Base-by-base conservation (phyloP, 2,888 invertebrate species). In the Argyresthia albistria region DNA sequence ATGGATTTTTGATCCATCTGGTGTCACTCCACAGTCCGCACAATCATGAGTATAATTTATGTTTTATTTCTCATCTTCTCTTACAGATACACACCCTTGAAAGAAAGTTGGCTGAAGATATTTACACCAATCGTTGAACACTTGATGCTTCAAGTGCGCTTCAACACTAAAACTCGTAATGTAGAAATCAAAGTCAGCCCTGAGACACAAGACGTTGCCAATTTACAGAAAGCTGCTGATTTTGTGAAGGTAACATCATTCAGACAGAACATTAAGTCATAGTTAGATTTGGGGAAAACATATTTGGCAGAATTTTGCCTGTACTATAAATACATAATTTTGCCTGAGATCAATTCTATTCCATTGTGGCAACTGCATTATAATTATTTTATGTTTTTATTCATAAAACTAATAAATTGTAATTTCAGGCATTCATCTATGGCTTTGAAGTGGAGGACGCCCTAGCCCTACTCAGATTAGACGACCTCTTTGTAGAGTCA, bases 371-470 rank as follows among this genome's bases (percentile, higher is more conserved):
- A 2, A 25, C 25, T 25, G 25, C 25, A 25, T 6, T 25, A 25
- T 25, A 25, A 25, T 4, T 25, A 25, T 25, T 25, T 25, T 25
- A 25, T 4, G 39, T 39, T 9, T 43, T 9, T 43, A 43, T 9
- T 43, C 3, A 43, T 43, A 14, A 43, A n/a, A 43, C 3, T 14
- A 43, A 43, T 43, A 14, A 43, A 12, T 43, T 14, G 43, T 39
- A 76, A 73, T 45, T 60, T 16, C 75, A 88, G 88, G 99, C 99
- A 1, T 99, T 99, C 70, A 89, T 98, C 35, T 93, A 93, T 62
- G 99, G 99, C 6, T 99, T 99, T 77, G 98, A 98, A 64, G 95
- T 98, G 0, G 97, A 98, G 76, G 99, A 99, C 80, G 97, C 98
- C 0, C 77, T 99, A 54, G 98, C 99, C 0, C 80, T 99, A 1